Base-by-base conservation (phyloP, 2,888 invertebrate species). In the Myopa tessellatipennis region DNA sequence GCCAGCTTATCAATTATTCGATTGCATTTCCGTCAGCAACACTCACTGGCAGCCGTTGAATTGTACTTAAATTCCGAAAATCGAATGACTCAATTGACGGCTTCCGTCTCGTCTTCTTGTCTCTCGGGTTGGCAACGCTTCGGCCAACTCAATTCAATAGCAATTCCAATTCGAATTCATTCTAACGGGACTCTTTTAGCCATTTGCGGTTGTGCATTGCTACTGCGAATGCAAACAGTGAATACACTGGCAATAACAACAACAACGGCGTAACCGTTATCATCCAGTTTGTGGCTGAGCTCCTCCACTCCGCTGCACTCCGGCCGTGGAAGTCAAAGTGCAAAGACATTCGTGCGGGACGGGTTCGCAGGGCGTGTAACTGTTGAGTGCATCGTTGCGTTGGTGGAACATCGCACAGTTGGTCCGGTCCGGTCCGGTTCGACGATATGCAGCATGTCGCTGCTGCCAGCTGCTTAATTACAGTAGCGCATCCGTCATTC, bases 1-100 rank as follows among this genome's bases (percentile, higher is more conserved):
- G 36, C 60, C 14, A 60, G 63, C 61, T 70, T 70, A 76, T 76
- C 69, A 76, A 76, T 70, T 70, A 76, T 76, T 76, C 76, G 63
- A 70, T 63, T 70, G 61, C 70, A 76, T 40, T 76, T 50, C 61
- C 60, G 61, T 61, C 45, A 68, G 63, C 69, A 26, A 50, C 55
- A 67, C 45, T 40, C 58, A 26, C 16, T 34, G 50, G 36, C 45
- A 45, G 61, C 45, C 76, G 26, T 4, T 61, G 34, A 63, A 26
- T 50, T 38, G 16, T 16, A 71, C 71, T 63, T 65, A 40, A 70
- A 55, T 70, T 76, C 55, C 60, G 52, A 69, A 68, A 65, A 18
- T 70, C 14, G 52, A 70, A 55, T n/a, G 70, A 70, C 52, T 52
- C 36, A 55, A 70, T 16, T 70, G 70, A 55, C 55, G 70, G 52